Evolutionary conservation across 2,888 invertebrate genomes (phyloP), one percentile per base, ranked within the genome.

Genomic region (Mycogona germanica): DNA sequence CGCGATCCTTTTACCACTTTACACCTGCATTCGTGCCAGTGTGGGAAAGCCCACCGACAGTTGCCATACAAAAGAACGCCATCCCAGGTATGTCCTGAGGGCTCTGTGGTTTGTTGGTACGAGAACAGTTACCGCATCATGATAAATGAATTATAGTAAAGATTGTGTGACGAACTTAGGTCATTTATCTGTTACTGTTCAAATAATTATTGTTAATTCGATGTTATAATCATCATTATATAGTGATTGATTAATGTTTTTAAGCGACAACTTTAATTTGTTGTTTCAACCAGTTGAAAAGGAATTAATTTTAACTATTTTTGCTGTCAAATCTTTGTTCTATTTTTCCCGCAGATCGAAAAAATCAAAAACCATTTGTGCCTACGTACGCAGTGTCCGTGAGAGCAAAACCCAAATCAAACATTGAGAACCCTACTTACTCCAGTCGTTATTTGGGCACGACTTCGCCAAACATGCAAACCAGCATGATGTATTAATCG

Each of bases 1-100:
- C 88, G 55, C 89, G 89, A 5, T 87, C 87, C 14, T 91, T 91
- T 73, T 88, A 89, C 70, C 89, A 89, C 74, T 88, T 89, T 72
- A 89, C 89, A 70, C 89, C 89, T 3, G 37, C 44, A 6, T 26
- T 45, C 17, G 30, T 42, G 30, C 30, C 44, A 23, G 17, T 30
- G 3, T 55, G 55, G 42, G 55, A 51, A 2, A 23, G n/a, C 23
- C 35, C 41, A 7, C 44, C 26, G 9, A 35, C 21, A 5, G 32
- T 40, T 28, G n/a, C n/a, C n/a, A 17, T 52, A 19, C 51, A 29
- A 28, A 55, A 55, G 21, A 51, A 25, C 12, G 44, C 55, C 9
- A 28, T 55, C 9, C 44, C 42, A 25, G 51, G 51, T 51, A 42
- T 9, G 12, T 23, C 21, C 26, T 6, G 7, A 6, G 6, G 45